Conservation (phyloP, 2,888 invertebrate species). For the Dastarcus helophoroides region DNA sequence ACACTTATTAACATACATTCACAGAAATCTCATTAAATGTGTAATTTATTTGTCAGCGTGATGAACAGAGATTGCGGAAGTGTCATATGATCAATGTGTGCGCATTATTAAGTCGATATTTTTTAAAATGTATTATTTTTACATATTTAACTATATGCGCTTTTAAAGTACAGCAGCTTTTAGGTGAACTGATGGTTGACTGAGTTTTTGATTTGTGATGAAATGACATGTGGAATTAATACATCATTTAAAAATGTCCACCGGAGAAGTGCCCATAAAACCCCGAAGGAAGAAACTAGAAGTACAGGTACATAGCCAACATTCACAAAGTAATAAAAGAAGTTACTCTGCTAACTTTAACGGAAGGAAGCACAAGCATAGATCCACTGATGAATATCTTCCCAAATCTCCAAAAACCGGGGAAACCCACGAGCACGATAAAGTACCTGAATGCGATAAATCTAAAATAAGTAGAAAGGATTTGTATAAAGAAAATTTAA, state of each 20-base stretch:
- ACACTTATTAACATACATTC: no score
- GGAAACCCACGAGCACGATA: constrained; percentile 12
- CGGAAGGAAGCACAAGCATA: constrained; percentile 17
- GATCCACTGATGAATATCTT: constrained; percentile 6
- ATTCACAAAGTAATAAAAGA: constrained; percentile 15
- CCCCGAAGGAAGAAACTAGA: constrained; percentile 24
- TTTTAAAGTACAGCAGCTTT: no score
- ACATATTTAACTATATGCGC: no score
- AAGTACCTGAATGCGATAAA: constrained; percentile 17
- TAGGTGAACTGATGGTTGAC: no score
- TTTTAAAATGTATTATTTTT: no score
- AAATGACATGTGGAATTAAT: neutral
- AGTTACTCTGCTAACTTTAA: constrained; percentile 28
- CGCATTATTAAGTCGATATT: no score
- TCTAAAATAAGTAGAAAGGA: constrained; percentile 22
- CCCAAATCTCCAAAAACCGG: neutral
- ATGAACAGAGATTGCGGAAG: no score
- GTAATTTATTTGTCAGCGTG: no score
- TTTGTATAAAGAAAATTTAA: constrained; percentile 41
- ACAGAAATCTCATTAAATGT: no score
- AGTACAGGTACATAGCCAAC: constrained; percentile 27
- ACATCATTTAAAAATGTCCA: constrained; percentile 1
- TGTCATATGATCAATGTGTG: no score
- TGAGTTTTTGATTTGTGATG: no score
- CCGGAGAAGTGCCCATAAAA: constrained; percentile 20